phyloP scores from a whole-genome alignment of 1,140 invertebrate genomes.

The Ruditapes philippinarum region DNA sequence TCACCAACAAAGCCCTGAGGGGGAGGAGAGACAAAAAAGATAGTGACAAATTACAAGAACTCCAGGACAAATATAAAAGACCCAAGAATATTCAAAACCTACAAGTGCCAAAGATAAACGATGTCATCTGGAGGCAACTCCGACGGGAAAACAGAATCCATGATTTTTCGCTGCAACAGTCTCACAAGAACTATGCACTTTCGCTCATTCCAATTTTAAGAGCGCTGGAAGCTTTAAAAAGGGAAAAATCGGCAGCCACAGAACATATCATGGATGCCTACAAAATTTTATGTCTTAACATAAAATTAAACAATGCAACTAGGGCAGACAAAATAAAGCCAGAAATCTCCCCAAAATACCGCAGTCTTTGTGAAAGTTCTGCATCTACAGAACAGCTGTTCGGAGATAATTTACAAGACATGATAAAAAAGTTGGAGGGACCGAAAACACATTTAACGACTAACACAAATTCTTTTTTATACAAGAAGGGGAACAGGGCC shows the following conservation, averaged over 20 bases:
- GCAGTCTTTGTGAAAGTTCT: background rate
- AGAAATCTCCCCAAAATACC: background rate
- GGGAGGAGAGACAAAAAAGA: background rate
- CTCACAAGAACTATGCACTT: background rate
- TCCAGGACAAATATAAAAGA: background rate
- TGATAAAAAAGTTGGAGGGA: background rate
- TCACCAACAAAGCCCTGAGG: background rate
- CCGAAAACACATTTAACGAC: background rate
- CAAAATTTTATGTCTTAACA: background rate
- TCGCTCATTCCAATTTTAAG: background rate
- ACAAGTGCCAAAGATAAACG: background rate
- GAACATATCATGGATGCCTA: background rate
- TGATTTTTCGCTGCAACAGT: background rate
- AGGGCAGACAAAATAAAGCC: background rate
- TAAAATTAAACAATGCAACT: background rate
- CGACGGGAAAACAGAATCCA: background rate
- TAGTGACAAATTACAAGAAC: background rate
- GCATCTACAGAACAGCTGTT: background rate
- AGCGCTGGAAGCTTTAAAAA: background rate
- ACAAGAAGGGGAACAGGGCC: background rate
- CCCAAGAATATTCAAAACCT: background rate
- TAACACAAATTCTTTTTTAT: conserved; percentile 5
- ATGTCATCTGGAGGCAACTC: background rate
- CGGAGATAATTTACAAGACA: background rate
- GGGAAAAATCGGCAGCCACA: background rate